Conservation (phyloP, 2,888 invertebrate species). For the Helobdella robusta region DNA sequence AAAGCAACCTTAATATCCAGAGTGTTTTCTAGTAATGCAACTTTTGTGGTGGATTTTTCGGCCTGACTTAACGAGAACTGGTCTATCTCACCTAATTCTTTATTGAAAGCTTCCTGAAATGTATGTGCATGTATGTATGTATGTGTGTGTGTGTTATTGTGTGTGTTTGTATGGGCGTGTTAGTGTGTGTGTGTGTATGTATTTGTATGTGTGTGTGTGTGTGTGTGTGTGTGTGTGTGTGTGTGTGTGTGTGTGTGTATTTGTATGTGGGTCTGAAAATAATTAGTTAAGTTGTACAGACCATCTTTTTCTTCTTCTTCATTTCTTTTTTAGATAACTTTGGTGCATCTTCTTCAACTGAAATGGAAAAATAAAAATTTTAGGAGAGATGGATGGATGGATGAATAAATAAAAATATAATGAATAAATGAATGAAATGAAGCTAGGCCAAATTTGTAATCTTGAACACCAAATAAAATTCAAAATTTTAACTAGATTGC, state of each 20-base stretch:
- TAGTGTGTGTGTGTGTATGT: neutral
- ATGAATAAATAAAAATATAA: too few species aligned
- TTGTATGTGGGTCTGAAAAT: neutral
- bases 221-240: slow-evolving; percentile 3
- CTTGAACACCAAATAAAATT: too few species aligned
- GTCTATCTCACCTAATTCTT: slow-evolving; percentile 50
- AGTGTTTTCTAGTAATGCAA: slow-evolving; percentile 64
- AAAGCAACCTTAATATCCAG: slow-evolving; percentile 79
- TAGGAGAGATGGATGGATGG: too few species aligned
- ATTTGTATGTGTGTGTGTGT: neutral
- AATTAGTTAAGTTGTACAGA: too few species aligned
- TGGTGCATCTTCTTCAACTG: too few species aligned
- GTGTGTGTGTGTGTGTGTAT: slow-evolving; percentile 3
- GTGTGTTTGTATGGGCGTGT: neutral
- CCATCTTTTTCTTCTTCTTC: too few species aligned
- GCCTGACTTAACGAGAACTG: slow-evolving; percentile 91
- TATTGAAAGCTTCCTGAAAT: slow-evolving; percentile 35
- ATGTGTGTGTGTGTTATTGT: neutral
- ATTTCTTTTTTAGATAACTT: too few species aligned
- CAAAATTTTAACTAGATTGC: too few species aligned
- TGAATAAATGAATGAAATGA: too few species aligned
- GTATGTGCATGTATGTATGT: slow-evolving; percentile 2
- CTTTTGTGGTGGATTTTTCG: slow-evolving; percentile 46
- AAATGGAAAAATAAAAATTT: too few species aligned
- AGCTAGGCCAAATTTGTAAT: too few species aligned